Conservation (phyloP, 2,888 invertebrate species). For the Calameuta idolon region DNA sequence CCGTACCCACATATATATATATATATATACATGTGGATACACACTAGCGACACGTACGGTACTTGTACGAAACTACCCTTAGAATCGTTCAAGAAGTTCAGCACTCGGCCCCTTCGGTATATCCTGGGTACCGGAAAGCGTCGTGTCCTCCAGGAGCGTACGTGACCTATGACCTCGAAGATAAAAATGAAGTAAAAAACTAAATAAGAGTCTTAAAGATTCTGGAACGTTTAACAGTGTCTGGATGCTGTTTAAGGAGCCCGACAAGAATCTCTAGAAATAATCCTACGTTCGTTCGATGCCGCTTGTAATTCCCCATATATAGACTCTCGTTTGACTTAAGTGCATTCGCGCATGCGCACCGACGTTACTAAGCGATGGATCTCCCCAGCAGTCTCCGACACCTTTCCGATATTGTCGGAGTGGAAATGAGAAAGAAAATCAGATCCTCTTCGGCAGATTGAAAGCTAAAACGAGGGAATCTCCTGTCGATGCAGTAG, state of each 20-base stretch:
- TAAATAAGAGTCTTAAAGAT: background rate
- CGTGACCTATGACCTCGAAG: background rate
- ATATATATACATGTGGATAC: background rate
- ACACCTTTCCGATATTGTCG: constrained; percentile 47
- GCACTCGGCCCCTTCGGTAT: background rate
- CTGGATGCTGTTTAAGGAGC: background rate
- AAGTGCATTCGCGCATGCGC: background rate
- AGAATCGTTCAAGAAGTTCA: background rate
- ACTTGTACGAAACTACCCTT: no score
- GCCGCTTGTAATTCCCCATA: background rate
- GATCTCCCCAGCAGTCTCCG: constrained; percentile 16
- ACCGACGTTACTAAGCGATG: background rate
- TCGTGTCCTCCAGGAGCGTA: background rate
- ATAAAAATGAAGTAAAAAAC: background rate
- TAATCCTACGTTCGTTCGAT: background rate
- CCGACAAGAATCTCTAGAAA: background rate
- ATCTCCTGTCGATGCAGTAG: constrained; percentile 9
- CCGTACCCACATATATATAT: background rate
- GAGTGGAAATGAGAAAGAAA: constrained; percentile 60
- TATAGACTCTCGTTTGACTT: background rate
- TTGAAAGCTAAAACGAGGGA: constrained; percentile 61
- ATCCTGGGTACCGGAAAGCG: background rate
- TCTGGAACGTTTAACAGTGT: background rate
- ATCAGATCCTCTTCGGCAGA: constrained; percentile 53
- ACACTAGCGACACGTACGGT: no score